Conservation (phyloP, 2,888 invertebrate species). For the Cosmia pyralina region DNA sequence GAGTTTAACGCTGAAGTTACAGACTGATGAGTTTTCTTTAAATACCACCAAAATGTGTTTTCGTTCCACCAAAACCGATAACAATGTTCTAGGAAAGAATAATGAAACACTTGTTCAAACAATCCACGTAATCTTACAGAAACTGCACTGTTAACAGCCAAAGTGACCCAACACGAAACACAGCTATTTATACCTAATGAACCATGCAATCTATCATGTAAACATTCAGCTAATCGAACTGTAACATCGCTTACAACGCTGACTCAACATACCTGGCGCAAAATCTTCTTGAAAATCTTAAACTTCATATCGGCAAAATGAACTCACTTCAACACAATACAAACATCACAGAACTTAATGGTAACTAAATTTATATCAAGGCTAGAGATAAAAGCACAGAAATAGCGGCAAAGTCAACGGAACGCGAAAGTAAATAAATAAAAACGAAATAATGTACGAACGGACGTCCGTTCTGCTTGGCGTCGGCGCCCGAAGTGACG, state of each 20-base stretch:
- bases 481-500: slow-evolving; percentile 64
- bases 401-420: slow-evolving; percentile 65
- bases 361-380: slow-evolving; percentile 72
- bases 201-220: slow-evolving; percentile 45
- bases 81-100: slow-evolving; percentile 12
- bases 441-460: slow-evolving; percentile 50
- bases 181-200: slow-evolving; percentile 44
- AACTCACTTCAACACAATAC: slow-evolving; percentile 65
- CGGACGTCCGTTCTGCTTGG: slow-evolving; percentile 65
- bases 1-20: neutral
- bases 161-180: slow-evolving; percentile 33
- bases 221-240: slow-evolving; percentile 51
- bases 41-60: neutral
- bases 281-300: slow-evolving; percentile 84
- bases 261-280: slow-evolving; percentile 80
- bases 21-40: neutral
- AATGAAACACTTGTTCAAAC: slow-evolving; percentile 51
- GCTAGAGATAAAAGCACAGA: slow-evolving; percentile 70
- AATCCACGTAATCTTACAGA: slow-evolving; percentile 33
- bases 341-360: slow-evolving; percentile 70
- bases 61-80: slow-evolving; percentile 10
- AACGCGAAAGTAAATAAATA: slow-evolving; percentile 67
- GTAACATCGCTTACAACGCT: slow-evolving; percentile 53
- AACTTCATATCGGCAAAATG: slow-evolving; percentile 80
- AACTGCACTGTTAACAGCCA: slow-evolving; percentile 17